These are phyloP conservation scores for Tamandua tetradactyla DNA, from an alignment of 2,797 vertebrate species.

Conservation along the genomic window DNA sequence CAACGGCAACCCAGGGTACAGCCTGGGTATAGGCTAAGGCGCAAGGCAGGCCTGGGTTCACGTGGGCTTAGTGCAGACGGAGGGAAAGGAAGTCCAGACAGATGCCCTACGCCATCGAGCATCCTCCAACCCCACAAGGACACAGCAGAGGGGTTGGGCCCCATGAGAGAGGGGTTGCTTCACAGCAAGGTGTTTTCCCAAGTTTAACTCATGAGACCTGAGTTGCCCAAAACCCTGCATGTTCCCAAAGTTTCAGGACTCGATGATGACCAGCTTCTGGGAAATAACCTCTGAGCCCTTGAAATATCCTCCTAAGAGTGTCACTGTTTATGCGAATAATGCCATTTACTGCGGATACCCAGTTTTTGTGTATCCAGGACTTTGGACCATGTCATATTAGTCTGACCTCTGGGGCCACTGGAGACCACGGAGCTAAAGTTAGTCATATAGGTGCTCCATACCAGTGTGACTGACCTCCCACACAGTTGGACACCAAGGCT, in stretches of 20 bases:
- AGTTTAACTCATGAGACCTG: neutral
- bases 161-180: rapidly evolving
- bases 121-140: neutral
- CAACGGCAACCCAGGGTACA: rapidly evolving
- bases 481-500: neutral
- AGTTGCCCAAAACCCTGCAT: neutral
- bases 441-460: rapidly evolving
- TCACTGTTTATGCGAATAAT: neutral
- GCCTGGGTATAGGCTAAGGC: neutral
- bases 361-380: neutral
- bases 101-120: neutral
- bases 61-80: neutral
- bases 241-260: neutral
- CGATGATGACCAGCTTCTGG: neutral
- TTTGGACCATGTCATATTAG: neutral
- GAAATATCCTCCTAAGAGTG: neutral
- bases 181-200: neutral
- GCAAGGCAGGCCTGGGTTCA: neutral
- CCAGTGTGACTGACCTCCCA: neutral
- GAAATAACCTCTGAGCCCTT: neutral
- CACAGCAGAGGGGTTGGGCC: neutral
- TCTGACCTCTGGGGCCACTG: neutral
- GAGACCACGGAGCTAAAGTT: neutral
- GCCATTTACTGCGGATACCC: neutral
- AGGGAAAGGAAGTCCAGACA: neutral